These are phyloP conservation scores for Hydractinia symbiolongicarpus DNA, from an alignment of 30 jellyfish, hydroid and myxozoan species.

Conservation along the genomic window DNA sequence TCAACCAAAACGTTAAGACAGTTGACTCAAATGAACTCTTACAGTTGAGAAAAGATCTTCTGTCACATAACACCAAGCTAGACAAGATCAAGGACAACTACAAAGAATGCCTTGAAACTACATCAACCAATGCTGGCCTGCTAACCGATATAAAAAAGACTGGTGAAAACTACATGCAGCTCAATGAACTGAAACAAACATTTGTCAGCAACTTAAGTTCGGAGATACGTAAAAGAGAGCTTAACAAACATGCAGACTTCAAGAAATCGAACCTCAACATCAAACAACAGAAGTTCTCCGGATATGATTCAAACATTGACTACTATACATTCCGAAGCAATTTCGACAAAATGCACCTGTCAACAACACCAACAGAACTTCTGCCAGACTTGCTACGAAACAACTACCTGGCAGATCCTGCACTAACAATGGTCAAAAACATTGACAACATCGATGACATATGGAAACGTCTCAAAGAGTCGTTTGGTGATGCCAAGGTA, in stretches of 20 bases:
- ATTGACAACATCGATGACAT: constrained; percentile 19
- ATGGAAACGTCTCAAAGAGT: constrained; percentile 7
- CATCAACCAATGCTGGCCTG: neutral
- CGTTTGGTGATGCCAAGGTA: constrained; percentile 24
- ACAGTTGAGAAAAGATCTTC: constrained; percentile 6
- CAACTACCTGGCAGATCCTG: constrained; percentile 22
- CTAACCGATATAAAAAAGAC: constrained; percentile 2
- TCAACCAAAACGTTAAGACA: neutral
- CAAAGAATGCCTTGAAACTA: constrained; percentile 1
- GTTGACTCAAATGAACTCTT: neutral
- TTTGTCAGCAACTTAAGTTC: constrained; percentile 1
- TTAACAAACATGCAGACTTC: constrained; percentile 2
- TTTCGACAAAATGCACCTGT: constrained; percentile 5
- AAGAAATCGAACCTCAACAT: constrained; percentile 23
- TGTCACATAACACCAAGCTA: neutral
- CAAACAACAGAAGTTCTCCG: constrained; percentile 16
- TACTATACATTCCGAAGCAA: constrained; percentile 12
- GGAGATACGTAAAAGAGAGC: neutral
- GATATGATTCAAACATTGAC: constrained; percentile 3
- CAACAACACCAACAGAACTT: constrained; percentile 19
- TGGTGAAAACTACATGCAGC: constrained; percentile 1
- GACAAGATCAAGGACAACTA: constrained; percentile 7
- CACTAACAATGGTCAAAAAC: constrained; percentile 19
- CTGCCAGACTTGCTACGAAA: constrained; percentile 4
- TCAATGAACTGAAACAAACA: neutral